Evolutionary conservation across 2,113 vertebrate species (phyloP).

Genomic region (Actinemys pallida): DNA sequence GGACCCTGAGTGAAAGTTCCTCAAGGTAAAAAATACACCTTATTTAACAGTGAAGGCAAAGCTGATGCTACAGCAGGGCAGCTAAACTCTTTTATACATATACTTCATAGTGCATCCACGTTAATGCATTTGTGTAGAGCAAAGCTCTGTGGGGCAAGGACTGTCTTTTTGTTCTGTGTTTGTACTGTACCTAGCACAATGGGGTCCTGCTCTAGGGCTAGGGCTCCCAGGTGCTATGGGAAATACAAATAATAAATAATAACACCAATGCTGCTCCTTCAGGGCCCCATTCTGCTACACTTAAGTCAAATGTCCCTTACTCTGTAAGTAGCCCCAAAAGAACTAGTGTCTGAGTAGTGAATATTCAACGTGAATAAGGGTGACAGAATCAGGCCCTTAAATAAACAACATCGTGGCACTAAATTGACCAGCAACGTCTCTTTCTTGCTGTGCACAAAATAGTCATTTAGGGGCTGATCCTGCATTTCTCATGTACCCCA

Average conservation of each 20-base stretch:
- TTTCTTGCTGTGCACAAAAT: accelerated
- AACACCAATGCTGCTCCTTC: neutral
- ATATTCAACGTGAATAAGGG: neutral
- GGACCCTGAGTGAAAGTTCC: neutral
- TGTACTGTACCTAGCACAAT: neutral
- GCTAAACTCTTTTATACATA: neutral
- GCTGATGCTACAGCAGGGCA: neutral
- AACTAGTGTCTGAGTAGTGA: neutral
- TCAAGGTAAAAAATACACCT: neutral
- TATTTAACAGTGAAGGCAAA: neutral
- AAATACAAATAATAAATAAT: neutral
- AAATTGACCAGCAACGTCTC: neutral
- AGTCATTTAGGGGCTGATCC: neutral
- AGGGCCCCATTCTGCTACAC: neutral
- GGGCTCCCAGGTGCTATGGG: neutral
- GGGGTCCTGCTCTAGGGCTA: neutral
- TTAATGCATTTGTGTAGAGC: neutral
- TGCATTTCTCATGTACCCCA: neutral
- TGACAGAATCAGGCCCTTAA: neutral
- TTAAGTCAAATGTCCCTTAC: neutral
- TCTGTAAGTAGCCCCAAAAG: neutral
- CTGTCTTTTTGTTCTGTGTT: neutral
- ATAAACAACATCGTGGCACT: neutral
- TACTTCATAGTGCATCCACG: neutral
- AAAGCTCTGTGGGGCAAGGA: neutral